Base-by-base conservation (phyloP, 2,888 invertebrate species). In the Gymnocheta viridis region DNA sequence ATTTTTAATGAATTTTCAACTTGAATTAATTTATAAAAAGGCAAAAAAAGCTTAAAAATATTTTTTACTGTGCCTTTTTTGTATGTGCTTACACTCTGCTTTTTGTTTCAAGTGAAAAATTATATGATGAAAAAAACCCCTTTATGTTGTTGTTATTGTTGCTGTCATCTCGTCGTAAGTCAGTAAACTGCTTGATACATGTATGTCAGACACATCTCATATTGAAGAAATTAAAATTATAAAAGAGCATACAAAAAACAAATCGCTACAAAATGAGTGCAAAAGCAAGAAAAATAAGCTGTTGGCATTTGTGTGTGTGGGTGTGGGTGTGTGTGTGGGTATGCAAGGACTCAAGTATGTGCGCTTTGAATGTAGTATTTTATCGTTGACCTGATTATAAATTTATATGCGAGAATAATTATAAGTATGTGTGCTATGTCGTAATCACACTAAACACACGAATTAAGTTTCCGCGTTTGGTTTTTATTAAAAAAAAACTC, bases 1-100 rank as follows among this genome's bases (percentile, higher is more conserved):
- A 82, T 81, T 86, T 86, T 88, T 87, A 88, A 88, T 88, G 87
- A 88, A 88, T 88, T 87, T 88, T 88, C 87, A 87, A 87, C 85
- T 88, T 87, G 88, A 89, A 89, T 88, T 89, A 88, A 88, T 88
- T 89, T 88, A 72, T 79, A 32, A 78, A 79, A 83, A 81, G 60
- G 74, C 67, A 74, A 81, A 76, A 81, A 76, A 81, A 49, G 74
- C 74, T 70, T 69, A 62, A 72, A 76, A 72, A 58, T 67, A 77
- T 67, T 77, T 77, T 74, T 56, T 32, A 35, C 24, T 41, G 38
- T 19, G 4, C 41, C 9, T 44, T 49, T 14, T 49, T 58, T 27
- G 7, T n/a, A 10, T 56, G n/a, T 54, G 27, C 10, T 24, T 19
- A 2, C n/a, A n/a, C 5, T 47, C 5, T 29, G n/a, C 60, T 72